A percentile compares a stretch with the other conserved stretches of the same genome.
These are phyloP conservation scores for Sipha maydis DNA, from an alignment of 2,888 invertebrate genomes.

Conservation along the genomic window DNA sequence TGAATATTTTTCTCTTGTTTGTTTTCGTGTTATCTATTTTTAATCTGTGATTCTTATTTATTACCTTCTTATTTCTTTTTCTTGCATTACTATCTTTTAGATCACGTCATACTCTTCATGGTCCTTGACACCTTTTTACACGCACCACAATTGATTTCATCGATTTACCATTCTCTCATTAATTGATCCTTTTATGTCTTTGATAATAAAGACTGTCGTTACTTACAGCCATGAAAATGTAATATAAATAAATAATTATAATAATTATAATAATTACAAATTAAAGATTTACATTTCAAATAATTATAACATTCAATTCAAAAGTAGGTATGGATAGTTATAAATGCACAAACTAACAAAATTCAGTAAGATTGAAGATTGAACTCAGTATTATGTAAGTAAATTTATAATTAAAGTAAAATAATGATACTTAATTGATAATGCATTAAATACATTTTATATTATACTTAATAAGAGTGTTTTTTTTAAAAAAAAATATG, in stretches of 20 bases:
- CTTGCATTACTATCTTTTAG: neutral
- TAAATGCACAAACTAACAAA: too few species aligned
- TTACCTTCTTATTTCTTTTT: neutral
- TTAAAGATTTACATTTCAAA: neutral
- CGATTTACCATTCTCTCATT: conserved; percentile 50
- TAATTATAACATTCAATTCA: neutral
- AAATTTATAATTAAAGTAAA: neutral
- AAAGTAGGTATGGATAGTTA: neutral
- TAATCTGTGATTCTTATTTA: conserved; percentile 14
- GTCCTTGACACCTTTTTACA: conserved; percentile 52
- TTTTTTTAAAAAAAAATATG: neutral
- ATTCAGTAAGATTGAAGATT: neutral
- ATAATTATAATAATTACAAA: neutral
- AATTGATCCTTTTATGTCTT: conserved; percentile 48
- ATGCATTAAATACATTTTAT: too few species aligned
- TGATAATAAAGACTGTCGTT: neutral
- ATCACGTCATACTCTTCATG: conserved; percentile 12
- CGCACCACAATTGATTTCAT: conserved; percentile 33
- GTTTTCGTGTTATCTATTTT: conserved; percentile 8
- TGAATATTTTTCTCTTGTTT: conserved; percentile 22
- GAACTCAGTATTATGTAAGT: neutral
- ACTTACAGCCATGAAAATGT: neutral
- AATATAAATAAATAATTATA: neutral
- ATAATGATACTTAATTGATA: too few species aligned
- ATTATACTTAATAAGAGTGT: too few species aligned